Evolutionary conservation across 2,888 invertebrate species (phyloP), one percentile per base, ranked within the genome.

Genomic region (Alviniconcha strummeri): DNA sequence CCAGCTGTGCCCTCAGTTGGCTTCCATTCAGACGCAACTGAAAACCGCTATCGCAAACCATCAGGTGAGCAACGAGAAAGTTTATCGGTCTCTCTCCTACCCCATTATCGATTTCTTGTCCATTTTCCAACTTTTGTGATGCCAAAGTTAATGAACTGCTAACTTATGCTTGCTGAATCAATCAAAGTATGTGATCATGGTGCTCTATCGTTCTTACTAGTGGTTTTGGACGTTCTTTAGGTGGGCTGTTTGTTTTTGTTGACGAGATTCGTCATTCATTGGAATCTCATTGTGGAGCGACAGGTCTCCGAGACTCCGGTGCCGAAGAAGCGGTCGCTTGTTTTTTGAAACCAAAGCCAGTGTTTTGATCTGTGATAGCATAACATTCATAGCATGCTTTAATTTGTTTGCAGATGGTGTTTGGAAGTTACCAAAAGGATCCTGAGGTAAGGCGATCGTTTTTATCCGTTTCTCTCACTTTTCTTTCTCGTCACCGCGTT

Each of bases 1-100:
- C 64, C 78, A 78, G 64, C 64, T 78, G 78, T 78, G 57, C 36
- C 78, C 82, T 11, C 92, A 92, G 86, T 86, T 92, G 81, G 90
- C 91, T 86, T 86, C 88, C 77, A 92, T 92, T 79, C 93, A 93
- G 86, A 88, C 87, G 56, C 90, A 92, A 87, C 88, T 93, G 84
- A 93, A 92, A 89, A 87, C 89, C 84, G 92, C 93, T 55, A 92
- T 93, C 83, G 91, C 92, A 88, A 92, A 88, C 88, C 93, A 93
- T 88, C 93, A 93, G 93, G 93, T 93, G 89, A 84, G 89, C 82
- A n/a, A 11, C 71, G 79, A 83, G 79, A 83, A 83, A 83, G 83
- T 82, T 83, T 83, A 83, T 83, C 79, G 83, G 83, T 79, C 82
- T 82, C 74, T 36, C 57, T 57, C 57, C 57, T 78, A 78, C 67